Evolutionary conservation across 2,113 vertebrate species (phyloP), one percentile per base, ranked within the genome.

Genomic region (Istiophorus platypterus): DNA sequence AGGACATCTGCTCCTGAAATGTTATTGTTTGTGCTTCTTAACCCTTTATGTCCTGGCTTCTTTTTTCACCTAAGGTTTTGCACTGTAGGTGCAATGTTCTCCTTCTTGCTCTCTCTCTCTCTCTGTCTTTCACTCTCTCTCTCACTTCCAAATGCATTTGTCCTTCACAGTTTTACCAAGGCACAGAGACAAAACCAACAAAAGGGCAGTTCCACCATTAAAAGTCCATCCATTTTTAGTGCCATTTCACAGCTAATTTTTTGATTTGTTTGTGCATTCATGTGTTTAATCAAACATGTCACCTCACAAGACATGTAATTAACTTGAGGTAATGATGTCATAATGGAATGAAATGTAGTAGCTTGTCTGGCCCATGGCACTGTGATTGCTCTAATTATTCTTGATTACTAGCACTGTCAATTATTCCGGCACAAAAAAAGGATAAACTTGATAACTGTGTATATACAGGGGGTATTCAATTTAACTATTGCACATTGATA

Each of bases 1-100:
- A 97, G 97, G 96, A 97, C 96, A 97, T 96, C 96, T 97, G 95
- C 96, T 96, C 92, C 64, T 93, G 92, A 96, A 95, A 95, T 96
- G 91, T 94, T 88, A 93, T 91, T 94, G 95, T 97, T 97, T 96
- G 94, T 92, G 92, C 87, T 88, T 88, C 91, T 95, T 96, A 95
- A 95, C 95, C 93, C 93, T 82, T 93, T n/a, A 49, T 51, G 45
- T 86, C 57, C 90, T n/a, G 78, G 76, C 13, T 76, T 59, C 74
- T 81, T 76, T 76, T 88, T 81, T 72, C 49, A 13, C 77, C 72
- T 78, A 52, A 41, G 73, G 41, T 73, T 79, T 83, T 84, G 61
- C 59, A 58, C 78, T 59, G 74, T 68, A 49, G 67, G 49, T 65
- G 45, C 49, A 54, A 18, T 2, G 22, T 29, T 72, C 61, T 52